phyloP scores from a whole-genome alignment of 2,888 invertebrate genomes.

The Drosophila mercatorum region DNA sequence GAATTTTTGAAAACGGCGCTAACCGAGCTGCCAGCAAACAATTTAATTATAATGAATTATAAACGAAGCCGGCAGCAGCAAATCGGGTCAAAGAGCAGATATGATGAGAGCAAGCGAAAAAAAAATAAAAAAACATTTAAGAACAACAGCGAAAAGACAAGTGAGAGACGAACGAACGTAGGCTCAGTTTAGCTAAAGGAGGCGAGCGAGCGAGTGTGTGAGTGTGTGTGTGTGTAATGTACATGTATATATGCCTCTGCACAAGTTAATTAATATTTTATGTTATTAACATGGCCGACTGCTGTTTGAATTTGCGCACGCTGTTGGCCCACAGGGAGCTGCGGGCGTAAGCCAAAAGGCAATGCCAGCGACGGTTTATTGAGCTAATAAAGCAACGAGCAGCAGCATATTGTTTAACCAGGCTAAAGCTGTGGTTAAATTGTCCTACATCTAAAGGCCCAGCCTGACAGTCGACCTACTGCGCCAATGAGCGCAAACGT shows the following conservation, averaged over 20 bases:
- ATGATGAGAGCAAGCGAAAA: constrained; percentile 6
- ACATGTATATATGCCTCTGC: constrained; percentile 35
- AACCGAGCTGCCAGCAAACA: constrained; percentile 59
- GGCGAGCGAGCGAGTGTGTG: constrained; percentile 22
- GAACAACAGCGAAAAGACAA: constrained; percentile 36
- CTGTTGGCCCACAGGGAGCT: constrained; percentile 23
- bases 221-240: neutral
- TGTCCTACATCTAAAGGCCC: constrained; percentile 33
- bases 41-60: constrained; percentile 79
- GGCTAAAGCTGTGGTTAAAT: constrained; percentile 66
- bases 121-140: constrained; percentile 10
- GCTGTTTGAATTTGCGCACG: constrained; percentile 47
- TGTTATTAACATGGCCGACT: constrained; percentile 69
- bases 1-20: constrained; percentile 55
- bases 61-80: constrained; percentile 56
- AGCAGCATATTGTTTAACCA: constrained; percentile 68
- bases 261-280: constrained; percentile 75
- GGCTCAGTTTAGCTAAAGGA: constrained; percentile 45
- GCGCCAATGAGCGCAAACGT: constrained; percentile 41
- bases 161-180: constrained; percentile 38
- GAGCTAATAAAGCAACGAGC: constrained; percentile 61
- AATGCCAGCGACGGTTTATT: constrained; percentile 53
- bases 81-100: constrained; percentile 50
- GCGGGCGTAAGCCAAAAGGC: constrained; percentile 15
- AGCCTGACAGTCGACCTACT: constrained; percentile 15